These are phyloP conservation scores for Meda fulgida DNA, from an alignment of 2,797 vertebrate genomes.

Conservation along the genomic window DNA sequence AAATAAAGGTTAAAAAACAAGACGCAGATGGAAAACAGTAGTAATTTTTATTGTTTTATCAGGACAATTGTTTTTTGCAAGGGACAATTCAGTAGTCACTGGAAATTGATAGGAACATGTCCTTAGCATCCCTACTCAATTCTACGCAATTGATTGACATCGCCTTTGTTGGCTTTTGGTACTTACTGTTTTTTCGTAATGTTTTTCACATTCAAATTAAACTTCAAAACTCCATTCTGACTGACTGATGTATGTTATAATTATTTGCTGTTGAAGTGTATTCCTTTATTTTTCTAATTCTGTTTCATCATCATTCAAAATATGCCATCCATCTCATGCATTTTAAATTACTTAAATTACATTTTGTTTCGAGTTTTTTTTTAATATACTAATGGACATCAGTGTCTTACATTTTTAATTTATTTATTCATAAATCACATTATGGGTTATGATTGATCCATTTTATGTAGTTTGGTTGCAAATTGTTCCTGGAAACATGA, in stretches of 20 bases:
- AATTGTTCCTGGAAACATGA: constrained; percentile 43
- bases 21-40: no score
- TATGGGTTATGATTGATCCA: constrained; percentile 29
- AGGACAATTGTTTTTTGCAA: not conserved
- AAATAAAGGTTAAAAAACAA: no score
- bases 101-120: not conserved
- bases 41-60: not conserved
- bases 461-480: constrained; percentile 32
- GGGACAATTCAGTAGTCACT: not conserved
- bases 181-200: not conserved
- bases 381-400: constrained; percentile 21
- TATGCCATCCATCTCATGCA: constrained; percentile 11
- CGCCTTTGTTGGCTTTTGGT: not conserved
- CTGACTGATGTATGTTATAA: not conserved
- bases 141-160: not conserved
- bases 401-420: not conserved
- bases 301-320: constrained; percentile 27
- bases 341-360: constrained; percentile 21
- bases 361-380: not conserved
- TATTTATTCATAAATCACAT: not conserved
- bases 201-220: not conserved
- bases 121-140: not conserved
- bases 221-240: not conserved
- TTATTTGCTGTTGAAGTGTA: not conserved
- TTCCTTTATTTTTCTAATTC: constrained; percentile 16